Evolutionary conservation across 2,113 vertebrate genomes (phyloP), one percentile per base, ranked within the genome.

Genomic region (Odobenus rosmarus): DNA sequence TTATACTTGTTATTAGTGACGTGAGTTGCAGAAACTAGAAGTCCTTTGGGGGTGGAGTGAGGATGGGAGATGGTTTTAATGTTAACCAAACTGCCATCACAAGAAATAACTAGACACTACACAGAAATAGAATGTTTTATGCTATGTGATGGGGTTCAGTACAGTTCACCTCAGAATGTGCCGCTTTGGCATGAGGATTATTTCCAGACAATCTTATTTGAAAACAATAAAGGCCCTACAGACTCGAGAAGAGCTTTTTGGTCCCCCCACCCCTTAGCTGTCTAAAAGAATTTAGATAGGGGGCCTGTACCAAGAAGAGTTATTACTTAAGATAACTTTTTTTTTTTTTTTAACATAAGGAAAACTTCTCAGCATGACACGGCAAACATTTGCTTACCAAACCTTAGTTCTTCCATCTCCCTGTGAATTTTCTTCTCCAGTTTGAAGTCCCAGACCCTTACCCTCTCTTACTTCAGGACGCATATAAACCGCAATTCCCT

Each of bases 101-200:
- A 97, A 51, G 57, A 53, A 97, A 42, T 26, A 36, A n/a, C 28
- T 87, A 74, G 7, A 14, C 46, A 71, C n/a, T 77, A 46, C 67
- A 0, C 13, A 79, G 33, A 79, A 79, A 53, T 53, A 79, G 71
- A 79, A 53, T 53, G 49, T 79, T 19, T 79, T 53, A 33, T 79
- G 28, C 76, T 79, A 21, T 53, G 49, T 53, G 16, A 79, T n/a
- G 49, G 31, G 76, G 10, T 79, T 79, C 49, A 53, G 28, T 12
- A 33, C 28, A 53, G 31, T 53, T 79, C 31, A n/a, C 31, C 9
- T 53, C 31, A 79, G 49, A 79, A 53, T 33, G 49, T 79, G 49
- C 49, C 18, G 5, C 9, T 53, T n/a, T 79, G 31, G 31, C 76
- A 79, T 53, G 31, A 21, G 49, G 31, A 33, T 53, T 79, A 53